Evolutionary conservation across 2,113 vertebrate species (phyloP), one percentile per base, ranked within the genome.

Genomic region (Colossoma macropomum): DNA sequence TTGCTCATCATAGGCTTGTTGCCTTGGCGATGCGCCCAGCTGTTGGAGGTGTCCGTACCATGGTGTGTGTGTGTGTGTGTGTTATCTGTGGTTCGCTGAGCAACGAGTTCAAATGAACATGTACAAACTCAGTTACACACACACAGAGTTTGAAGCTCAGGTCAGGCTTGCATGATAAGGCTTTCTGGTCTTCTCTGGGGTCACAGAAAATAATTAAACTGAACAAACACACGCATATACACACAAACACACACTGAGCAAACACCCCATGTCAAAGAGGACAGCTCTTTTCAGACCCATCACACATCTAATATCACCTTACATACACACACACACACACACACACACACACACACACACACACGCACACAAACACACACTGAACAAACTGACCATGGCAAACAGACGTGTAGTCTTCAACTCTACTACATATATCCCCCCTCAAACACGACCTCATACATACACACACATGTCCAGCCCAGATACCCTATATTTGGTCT

Each of bases 171-270:
- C 19, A 9, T 28, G 74, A 84, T 84, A 81, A 84, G 19, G 71
- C 32, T 34, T 34, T 28, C 41, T 72, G 25, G 75, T 70, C 41
- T 15, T 70, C 19, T 86, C 76, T 60, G 30, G 73, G 54, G 71
- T 71, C 54, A 38, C 34, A 75, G 75, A 79, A 78, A 82, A 85
- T 82, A 79, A 85, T 82, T 74, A 82, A 78, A 50, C 48, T 13
- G 62, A 75, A 79, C 77, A 77, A 72, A 85, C 65, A 56, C 45
- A 69, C 6, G 19, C 70, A 79, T 65, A 63, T 60, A 54, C 76
- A 79, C 59, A 73, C n/a, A 73, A 30, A 77, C 32, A 30, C 63
- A 82, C 68, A 23, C 32, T 69, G 23, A 69, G 34, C 75, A 86
- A 72, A 74, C 76, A 79, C 10, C 16, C 15, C 28, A 65, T 75